A percentile compares a stretch with the other conserved stretches of the same genome.
Evolutionary conservation across 2,888 invertebrate genomes (phyloP).

Genomic region (Monochamus alternatus): DNA sequence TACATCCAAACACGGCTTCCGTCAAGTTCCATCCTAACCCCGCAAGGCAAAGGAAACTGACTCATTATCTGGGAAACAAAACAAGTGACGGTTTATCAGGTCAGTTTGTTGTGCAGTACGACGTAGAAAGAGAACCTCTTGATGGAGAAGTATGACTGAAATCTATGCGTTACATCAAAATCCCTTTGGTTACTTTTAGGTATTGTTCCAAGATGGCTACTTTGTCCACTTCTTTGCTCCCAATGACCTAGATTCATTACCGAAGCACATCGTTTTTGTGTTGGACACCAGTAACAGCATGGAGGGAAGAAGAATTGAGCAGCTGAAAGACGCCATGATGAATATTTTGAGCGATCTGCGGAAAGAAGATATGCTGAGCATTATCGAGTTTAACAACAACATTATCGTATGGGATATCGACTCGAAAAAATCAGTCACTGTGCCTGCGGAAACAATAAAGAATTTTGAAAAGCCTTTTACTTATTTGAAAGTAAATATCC

Average conservation of each 20-base stretch:
- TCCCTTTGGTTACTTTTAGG: constrained; percentile 64
- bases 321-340: constrained; percentile 79
- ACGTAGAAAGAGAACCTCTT: constrained; percentile 71
- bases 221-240: constrained; percentile 86
- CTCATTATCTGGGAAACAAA: constrained; percentile 65
- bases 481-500: not conserved
- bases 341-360: constrained; percentile 72
- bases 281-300: constrained; percentile 85
- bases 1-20: constrained; percentile 57
- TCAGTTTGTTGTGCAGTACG: constrained; percentile 81
- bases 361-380: constrained; percentile 40
- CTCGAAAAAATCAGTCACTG: not conserved
- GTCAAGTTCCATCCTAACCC: constrained; percentile 76
- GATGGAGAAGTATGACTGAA: constrained; percentile 1
- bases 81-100: constrained; percentile 74
- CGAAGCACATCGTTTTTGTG: constrained; percentile 82
- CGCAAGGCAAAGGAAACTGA: constrained; percentile 74
- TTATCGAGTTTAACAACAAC: constrained; percentile 45
- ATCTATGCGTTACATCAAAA: not conserved
- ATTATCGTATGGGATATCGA: constrained; percentile 47
- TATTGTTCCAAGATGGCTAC: constrained; percentile 79
- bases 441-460: not conserved
- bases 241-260: constrained; percentile 73
- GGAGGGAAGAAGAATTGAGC: constrained; percentile 78
- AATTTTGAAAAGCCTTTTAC: not conserved